Base-by-base conservation (phyloP, 2,888 invertebrate species). In the Auanema freiburgensis region DNA sequence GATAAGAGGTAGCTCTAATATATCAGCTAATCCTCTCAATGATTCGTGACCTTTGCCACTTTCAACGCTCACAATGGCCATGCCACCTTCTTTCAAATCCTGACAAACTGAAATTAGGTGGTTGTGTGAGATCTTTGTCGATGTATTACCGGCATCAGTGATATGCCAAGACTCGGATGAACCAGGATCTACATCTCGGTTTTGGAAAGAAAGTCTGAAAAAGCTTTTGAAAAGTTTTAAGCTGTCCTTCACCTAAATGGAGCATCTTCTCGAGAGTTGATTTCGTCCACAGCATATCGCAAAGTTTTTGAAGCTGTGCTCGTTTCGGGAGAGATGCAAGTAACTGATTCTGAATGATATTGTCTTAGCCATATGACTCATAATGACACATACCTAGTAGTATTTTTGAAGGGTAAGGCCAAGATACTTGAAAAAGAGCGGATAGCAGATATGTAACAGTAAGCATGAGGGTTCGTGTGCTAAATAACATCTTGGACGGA, bases 1-100 rank as follows among this genome's bases (percentile, higher is more conserved):
- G 21, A 77, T 65, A 23, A 77, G 59, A 2, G 76, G 76, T 61
- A 77, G 63, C 52, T 77, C 73, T 5, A 77, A 61, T 11, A 71
- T 70, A 60, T 77, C 76, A 1, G 74, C 66, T 11, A 77, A 62
- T 41, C 67, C 74, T 16, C 74, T 68, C 44, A 77, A 56, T 8
- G 74, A 68, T 49, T 73, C 74, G 42, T 63, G 54, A 16, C 68
- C 73, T 53, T 72, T 60, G n/a, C 72, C 74, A 46, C 65, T 69
- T 6, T 78, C 78, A 16, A 79, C 78, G n/a, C 71, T 67, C 12
- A 83, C 67, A 69, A 83, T 61, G 10, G 76, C 57, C 79, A 83
- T 80, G 55, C 80, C 82, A 2, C 83, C 83, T 54, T 75, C 73
- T 57, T 80, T 75, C 41, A 83, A 68, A 58, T 79, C 76, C 12